Conservation (phyloP, 2,113 vertebrate species). For the Seriola quinqueradiata region DNA sequence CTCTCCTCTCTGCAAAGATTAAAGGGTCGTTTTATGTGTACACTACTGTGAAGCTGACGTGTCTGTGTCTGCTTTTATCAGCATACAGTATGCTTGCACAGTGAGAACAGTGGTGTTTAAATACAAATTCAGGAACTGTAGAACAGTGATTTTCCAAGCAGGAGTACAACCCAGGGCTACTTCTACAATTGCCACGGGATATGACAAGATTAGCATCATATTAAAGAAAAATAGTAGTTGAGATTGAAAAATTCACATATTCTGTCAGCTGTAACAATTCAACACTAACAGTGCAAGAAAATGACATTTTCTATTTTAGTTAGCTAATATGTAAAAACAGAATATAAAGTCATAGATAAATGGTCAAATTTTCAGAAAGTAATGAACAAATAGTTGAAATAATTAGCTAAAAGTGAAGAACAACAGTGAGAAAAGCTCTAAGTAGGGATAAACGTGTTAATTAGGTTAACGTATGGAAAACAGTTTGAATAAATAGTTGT, state of each 20-base stretch:
- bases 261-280: too few species aligned
- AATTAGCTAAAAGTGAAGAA: too few species aligned
- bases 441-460: neutral
- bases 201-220: neutral
- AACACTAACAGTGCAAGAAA: too few species aligned
- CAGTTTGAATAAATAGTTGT: too few species aligned
- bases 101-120: neutral
- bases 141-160: neutral
- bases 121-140: neutral
- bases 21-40: constrained; percentile 56
- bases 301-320: too few species aligned
- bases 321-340: too few species aligned
- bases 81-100: neutral
- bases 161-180: neutral
- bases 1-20: constrained; percentile 55
- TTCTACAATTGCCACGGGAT: neutral
- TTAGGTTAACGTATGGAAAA: too few species aligned
- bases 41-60: constrained; percentile 30
- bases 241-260: too few species aligned
- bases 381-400: too few species aligned
- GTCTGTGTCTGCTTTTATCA: constrained; percentile 54
- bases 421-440: neutral
- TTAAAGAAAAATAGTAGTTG: too few species aligned
- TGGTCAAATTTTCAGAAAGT: too few species aligned
- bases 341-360: too few species aligned